Evolutionary conservation across 2,888 invertebrate genomes (phyloP).

Genomic region (Amphipoea lucens): DNA sequence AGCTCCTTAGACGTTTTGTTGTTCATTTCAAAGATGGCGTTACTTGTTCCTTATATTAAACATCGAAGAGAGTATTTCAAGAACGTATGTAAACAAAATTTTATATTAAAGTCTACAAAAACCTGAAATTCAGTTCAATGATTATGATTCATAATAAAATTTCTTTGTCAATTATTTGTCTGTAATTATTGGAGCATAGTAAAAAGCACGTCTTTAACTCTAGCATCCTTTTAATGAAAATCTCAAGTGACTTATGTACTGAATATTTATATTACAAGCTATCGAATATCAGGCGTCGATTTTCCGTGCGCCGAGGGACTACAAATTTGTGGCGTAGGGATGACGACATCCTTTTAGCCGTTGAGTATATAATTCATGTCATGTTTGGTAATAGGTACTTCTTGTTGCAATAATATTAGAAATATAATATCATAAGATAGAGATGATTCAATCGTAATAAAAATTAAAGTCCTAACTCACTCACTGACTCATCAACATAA

Average conservation of each 20-base stretch:
- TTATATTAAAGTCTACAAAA: not conserved
- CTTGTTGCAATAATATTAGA: not conserved
- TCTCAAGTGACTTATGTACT: not conserved
- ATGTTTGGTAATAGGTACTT: not conserved
- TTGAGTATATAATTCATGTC: not conserved
- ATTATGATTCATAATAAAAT: not conserved
- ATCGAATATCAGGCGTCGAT: conserved; percentile 8
- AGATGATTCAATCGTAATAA: too few relatives aligned
- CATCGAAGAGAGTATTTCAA: not conserved
- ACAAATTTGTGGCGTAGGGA: not conserved
- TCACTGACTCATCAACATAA: not conserved
- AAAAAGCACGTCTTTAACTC: not conserved
- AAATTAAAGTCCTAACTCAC: not conserved
- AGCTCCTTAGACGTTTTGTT: not conserved
- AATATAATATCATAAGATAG: too few relatives aligned
- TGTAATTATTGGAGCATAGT: not conserved
- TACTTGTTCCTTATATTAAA: not conserved
- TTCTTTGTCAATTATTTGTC: not conserved
- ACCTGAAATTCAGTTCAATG: not conserved
- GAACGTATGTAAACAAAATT: not conserved
- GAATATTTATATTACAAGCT: not conserved
- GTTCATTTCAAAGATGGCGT: conserved; percentile 8
- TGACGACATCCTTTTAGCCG: not conserved
- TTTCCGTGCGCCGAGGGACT: not conserved
- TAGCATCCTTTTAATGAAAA: not conserved